Percentiles rank a stretch among this genome's conserved stretches.
Evolutionary conservation across 1,140 invertebrate genomes (phyloP).

Genomic region (Conus betulinus): DNA sequence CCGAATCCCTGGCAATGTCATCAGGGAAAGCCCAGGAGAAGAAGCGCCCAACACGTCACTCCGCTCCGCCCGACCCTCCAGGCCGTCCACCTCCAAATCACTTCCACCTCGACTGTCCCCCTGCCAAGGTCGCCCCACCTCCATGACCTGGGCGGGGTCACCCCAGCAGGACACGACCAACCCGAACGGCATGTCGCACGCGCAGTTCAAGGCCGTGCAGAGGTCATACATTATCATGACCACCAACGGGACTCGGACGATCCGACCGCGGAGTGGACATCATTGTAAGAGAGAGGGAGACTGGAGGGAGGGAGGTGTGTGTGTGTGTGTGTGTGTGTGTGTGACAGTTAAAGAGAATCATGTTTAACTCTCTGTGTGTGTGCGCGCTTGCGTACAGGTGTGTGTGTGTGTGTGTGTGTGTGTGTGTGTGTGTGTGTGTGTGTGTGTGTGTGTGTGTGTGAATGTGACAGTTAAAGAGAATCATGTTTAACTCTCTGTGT

Average conservation of each 20-base stretch:
- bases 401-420: no score
- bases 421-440: no score
- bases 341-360: no score
- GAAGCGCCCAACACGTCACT: background rate
- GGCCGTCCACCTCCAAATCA: constrained; percentile 7
- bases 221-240: constrained; percentile 29
- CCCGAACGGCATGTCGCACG: constrained; percentile 28
- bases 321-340: no score
- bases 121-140: background rate
- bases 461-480: no score
- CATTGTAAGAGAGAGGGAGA: background rate
- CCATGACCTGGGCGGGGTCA: background rate
- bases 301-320: no score
- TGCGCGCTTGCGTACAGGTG: no score
- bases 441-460: no score
- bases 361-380: no score
- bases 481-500: no score
- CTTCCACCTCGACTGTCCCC: background rate
- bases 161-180: background rate
- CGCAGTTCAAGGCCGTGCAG: constrained; percentile 13
- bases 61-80: background rate
- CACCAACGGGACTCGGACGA: background rate
- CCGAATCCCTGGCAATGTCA: background rate
- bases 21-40: background rate
- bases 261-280: background rate